Conservation (phyloP, 2,113 vertebrate genomes). For the Parotia lawesii region DNA sequence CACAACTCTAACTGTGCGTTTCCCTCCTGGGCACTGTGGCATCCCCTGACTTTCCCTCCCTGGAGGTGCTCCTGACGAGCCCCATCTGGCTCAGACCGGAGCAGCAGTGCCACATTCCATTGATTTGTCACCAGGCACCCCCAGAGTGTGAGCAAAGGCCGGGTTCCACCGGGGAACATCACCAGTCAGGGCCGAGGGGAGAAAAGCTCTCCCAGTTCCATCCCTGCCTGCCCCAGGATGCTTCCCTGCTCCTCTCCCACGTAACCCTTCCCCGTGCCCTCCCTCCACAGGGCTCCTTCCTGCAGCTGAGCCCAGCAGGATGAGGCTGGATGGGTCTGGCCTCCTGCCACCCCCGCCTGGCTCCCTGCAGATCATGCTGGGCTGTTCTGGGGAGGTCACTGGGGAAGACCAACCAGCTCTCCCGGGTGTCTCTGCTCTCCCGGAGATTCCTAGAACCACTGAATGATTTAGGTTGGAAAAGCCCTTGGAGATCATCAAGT, state of each 20-base stretch:
- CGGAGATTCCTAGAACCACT: not conserved
- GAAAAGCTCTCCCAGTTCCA: not conserved
- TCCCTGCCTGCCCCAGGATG: not conserved
- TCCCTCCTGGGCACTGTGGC: too few relatives aligned
- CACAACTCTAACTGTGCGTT: fast-evolving
- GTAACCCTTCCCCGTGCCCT: fast-evolving
- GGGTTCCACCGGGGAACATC: fast-evolving
- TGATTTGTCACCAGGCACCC: not conserved
- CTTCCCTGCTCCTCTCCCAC: not conserved
- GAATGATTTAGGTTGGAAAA: fast-evolving
- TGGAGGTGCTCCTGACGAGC: fast-evolving
- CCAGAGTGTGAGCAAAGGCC: fast-evolving
- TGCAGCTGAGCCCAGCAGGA: not conserved
- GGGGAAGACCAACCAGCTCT: not conserved
- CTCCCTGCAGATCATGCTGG: fast-evolving
- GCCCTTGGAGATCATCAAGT: not conserved
- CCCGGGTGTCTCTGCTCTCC: not conserved
- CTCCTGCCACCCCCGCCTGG: not conserved
- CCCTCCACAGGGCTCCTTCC: not conserved
- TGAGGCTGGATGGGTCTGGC: fast-evolving
- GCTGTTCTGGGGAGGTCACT: not conserved
- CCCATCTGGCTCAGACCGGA: fast-evolving
- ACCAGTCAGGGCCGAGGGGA: too few relatives aligned
- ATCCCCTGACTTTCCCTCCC: not conserved
- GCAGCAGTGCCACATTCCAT: not conserved